Conservation (phyloP, 2,888 invertebrate genomes). For the Nemoura dubitans region DNA sequence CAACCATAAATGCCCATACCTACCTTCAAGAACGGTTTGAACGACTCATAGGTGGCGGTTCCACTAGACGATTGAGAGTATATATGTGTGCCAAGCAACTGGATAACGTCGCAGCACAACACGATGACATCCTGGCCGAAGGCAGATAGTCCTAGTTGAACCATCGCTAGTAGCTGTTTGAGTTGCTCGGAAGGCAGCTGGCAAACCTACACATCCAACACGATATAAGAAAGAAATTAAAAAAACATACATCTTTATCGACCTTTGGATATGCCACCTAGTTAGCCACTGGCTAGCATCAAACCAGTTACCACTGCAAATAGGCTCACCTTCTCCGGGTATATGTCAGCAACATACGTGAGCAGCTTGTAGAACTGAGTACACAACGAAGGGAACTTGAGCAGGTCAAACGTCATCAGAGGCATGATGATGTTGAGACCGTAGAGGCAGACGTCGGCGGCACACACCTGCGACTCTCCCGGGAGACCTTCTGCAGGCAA, state of each 20-base stretch:
- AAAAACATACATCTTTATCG: neutral
- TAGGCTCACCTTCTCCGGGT: slow-evolving; percentile 68
- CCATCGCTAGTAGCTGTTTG: slow-evolving; percentile 65
- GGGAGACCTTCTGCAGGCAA: slow-evolving; percentile 33
- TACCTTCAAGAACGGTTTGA: slow-evolving; percentile 64
- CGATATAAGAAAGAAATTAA: neutral
- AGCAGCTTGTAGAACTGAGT: slow-evolving; percentile 69
- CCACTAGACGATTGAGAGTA: slow-evolving; percentile 57
- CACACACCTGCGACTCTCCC: slow-evolving; percentile 58
- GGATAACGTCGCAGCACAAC: slow-evolving; percentile 69
- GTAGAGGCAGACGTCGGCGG: slow-evolving; percentile 72
- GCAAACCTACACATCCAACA: slow-evolving; percentile 50
- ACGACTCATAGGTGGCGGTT: slow-evolving; percentile 58
- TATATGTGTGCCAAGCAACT: slow-evolving; percentile 64
- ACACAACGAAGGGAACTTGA: slow-evolving; percentile 76
- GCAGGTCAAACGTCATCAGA: slow-evolving; percentile 74
- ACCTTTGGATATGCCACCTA: too few species aligned
- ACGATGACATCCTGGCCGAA: slow-evolving; percentile 67
- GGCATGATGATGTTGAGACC: slow-evolving; percentile 78
- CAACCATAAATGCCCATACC: too few species aligned
- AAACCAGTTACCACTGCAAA: too few species aligned
- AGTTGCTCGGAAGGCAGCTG: slow-evolving; percentile 63
- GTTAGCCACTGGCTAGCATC: too few species aligned
- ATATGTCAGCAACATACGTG: slow-evolving; percentile 71
- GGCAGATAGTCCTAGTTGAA: slow-evolving; percentile 69